These are phyloP conservation scores for Taenioides sp. DNA, from an alignment of 2,797 vertebrate species.

Conservation along the genomic window DNA sequence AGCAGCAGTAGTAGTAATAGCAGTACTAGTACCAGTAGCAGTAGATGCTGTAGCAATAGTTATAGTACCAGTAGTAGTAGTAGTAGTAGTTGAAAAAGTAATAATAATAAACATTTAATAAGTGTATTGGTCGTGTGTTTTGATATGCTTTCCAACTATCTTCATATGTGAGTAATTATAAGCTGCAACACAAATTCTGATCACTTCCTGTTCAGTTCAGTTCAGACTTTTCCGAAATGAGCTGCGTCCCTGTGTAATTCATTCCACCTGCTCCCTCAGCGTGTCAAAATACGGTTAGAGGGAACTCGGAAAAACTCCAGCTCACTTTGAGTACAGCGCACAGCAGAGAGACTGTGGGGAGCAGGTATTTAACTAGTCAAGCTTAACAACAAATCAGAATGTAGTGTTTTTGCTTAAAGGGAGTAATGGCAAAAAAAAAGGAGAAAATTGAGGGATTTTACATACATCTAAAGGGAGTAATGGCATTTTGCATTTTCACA, in stretches of 20 bases:
- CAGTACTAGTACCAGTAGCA: no score
- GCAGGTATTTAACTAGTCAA: slow-evolving; percentile 1
- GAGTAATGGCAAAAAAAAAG: neutral
- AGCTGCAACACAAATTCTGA: neutral
- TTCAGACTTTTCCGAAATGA: slow-evolving; percentile 3
- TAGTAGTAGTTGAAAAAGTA: no score
- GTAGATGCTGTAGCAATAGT: no score
- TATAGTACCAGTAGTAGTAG: no score
- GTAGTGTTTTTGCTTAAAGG: neutral
- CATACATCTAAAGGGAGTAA: neutral
- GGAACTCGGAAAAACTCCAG: slow-evolving; percentile 4
- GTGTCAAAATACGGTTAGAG: neutral
- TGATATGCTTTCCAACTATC: neutral
- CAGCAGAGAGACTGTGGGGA: neutral
- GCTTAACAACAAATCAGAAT: neutral
- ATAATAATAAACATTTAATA: neutral
- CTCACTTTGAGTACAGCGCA: slow-evolving; percentile 5
- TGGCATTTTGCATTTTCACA: neutral
- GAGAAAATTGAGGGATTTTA: no score
- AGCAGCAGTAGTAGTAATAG: no score
- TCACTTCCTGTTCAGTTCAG: neutral
- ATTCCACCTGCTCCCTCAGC: slow-evolving; percentile 3
- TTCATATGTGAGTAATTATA: neutral
- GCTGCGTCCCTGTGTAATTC: slow-evolving; percentile 7
- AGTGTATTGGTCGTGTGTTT: neutral